phyloP scores from a whole-genome alignment of 1,140 invertebrate genomes.

The Brachionus plicatilis region DNA sequence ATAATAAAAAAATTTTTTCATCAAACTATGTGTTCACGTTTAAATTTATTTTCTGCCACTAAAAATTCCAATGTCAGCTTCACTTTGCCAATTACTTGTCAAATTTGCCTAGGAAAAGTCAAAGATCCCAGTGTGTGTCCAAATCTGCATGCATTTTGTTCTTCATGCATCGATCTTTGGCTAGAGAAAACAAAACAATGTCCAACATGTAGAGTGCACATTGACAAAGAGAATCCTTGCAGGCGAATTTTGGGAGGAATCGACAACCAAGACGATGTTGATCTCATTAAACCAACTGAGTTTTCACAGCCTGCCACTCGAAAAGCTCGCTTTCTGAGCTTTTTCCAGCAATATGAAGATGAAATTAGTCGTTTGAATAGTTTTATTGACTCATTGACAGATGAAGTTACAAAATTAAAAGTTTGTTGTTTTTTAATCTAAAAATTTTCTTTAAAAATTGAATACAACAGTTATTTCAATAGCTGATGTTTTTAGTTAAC shows the following conservation, averaged over 20 bases:
- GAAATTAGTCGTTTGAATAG: conserved; percentile 6
- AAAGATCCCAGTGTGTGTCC: conserved; percentile 45
- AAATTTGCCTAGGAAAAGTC: conserved; percentile 32
- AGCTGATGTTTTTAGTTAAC: too few relatives aligned
- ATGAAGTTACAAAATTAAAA: conserved; percentile 45
- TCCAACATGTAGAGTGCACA: conserved; percentile 49
- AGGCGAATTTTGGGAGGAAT: conserved; percentile 48
- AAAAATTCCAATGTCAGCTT: background rate
- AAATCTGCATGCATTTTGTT: conserved; percentile 54
- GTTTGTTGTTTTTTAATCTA: background rate
- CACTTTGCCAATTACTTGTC: conserved; percentile 29
- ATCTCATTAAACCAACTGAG: conserved; percentile 3
- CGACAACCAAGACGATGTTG: background rate
- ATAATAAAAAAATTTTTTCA: background rate
- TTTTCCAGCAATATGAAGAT: conserved; percentile 34
- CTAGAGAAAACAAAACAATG: conserved; percentile 51
- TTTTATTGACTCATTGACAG: conserved; percentile 47
- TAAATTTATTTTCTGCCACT: background rate
- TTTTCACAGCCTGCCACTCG: conserved; percentile 4
- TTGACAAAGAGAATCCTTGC: conserved; percentile 46
- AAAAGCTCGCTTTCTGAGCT: background rate
- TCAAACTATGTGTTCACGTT: background rate
- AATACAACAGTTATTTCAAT: too few relatives aligned
- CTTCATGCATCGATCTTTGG: conserved; percentile 51
- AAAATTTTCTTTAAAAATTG: too few relatives aligned